Evolutionary conservation across 1,140 invertebrate genomes (phyloP).

Genomic region (Tetraneura akinire): DNA sequence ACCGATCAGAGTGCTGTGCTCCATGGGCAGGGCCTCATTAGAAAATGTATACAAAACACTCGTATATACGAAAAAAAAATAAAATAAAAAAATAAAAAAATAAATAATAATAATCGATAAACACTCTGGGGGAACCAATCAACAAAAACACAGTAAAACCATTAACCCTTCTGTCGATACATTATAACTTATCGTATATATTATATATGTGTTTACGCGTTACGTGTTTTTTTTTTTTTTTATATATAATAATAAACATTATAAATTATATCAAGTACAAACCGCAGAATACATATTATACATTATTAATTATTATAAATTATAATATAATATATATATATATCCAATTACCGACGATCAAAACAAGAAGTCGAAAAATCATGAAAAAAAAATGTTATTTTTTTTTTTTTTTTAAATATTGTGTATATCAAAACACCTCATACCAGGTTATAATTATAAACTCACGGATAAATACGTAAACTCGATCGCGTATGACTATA

Average conservation of each 20-base stretch:
- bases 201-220: background rate
- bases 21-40: background rate
- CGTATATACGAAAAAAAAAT: too few relatives aligned
- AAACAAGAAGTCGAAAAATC: background rate
- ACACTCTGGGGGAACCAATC: conserved; percentile 1
- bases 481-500: too few relatives aligned
- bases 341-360: background rate
- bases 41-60: background rate
- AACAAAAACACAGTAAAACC: conserved; percentile 22
- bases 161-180: background rate
- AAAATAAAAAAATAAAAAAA: conserved; percentile 11
- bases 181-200: too few relatives aligned
- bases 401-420: too few relatives aligned
- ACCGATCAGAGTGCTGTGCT: background rate
- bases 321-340: conserved; percentile 20
- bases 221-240: background rate
- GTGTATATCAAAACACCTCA: too few relatives aligned
- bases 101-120: conserved; percentile 16
- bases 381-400: background rate
- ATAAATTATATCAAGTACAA: too few relatives aligned
- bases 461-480: too few relatives aligned
- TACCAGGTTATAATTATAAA: too few relatives aligned
- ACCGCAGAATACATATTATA: background rate
- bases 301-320: background rate
- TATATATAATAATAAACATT: background rate